Evolutionary conservation across 2,888 invertebrate genomes (phyloP), one percentile per base, ranked within the genome.

Genomic region (Epinotia demarniana): DNA sequence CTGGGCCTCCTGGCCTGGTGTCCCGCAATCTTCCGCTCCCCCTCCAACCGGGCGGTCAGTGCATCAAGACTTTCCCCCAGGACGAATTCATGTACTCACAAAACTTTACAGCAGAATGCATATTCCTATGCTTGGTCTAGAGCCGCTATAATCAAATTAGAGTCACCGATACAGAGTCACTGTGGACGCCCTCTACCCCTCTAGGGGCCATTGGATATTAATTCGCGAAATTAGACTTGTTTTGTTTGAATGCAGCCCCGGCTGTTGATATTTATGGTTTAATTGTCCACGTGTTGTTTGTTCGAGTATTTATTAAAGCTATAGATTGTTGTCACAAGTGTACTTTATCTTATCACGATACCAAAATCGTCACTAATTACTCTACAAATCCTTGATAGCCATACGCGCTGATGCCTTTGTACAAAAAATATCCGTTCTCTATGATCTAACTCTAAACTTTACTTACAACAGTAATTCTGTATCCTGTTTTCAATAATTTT

Each of bases 261-360:
- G 16, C 13, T n/a, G n/a, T 5, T 53, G 49, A n/a, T 53, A 33
- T 16, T 23, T 33, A 53, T 57, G 57, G 39, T 57, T 23, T 19
- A 55, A 39, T 16, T 1, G 18, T 57, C 55, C 68, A 68, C 57
- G 57, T 57, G 57, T 43, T 68, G n/a, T 69, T 66, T 69, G 12
- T 58, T 16, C 12, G 19, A 46, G 23, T 46, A 23, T 66, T 43
- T 46, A 23, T 66, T 43, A 46, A 69, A 58, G 39, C 19, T 57
- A 2, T 19, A 43, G 8, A 11, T 68, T 58, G 19, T 68, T 68
- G 57, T 19, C 57, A 43, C 43, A 57, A 39, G 57, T 58, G 43
- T 57, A 58, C 57, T 46, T 68, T 58, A 69, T 58, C 58, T 69
- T 69, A 69, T 69, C 69, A 27, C 1, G 39, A 9, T 68, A 60